Evolutionary conservation across 2,113 vertebrate species (phyloP).

Genomic region (Daubentonia madagascariensis): DNA sequence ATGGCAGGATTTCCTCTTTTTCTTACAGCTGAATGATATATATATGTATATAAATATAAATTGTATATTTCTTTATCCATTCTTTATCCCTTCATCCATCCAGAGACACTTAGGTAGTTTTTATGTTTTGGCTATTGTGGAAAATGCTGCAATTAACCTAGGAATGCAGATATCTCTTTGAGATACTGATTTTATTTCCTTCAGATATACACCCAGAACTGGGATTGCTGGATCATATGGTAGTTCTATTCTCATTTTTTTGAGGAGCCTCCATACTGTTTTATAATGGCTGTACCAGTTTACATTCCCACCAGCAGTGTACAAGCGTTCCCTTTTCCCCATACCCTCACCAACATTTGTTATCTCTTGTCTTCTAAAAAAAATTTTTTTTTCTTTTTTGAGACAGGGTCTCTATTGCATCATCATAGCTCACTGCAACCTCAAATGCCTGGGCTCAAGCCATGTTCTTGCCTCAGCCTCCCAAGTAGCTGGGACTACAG

Average conservation of each 20-base stretch:
- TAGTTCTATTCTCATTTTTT: neutral
- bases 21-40: neutral
- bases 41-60: neutral
- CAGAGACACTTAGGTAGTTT: too few relatives aligned
- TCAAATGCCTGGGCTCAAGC: too few relatives aligned
- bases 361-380: too few relatives aligned
- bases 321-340: neutral
- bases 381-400: neutral
- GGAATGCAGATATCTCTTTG: neutral
- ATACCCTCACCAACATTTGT: neutral
- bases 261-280: neutral
- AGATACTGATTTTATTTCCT: neutral
- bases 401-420: neutral
- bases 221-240: neutral
- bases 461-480: too few relatives aligned
- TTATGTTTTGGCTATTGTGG: neutral
- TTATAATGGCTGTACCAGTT: neutral
- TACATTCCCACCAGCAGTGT: neutral
- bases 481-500: too few relatives aligned
- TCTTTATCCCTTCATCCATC: neutral
- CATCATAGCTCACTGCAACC: too few relatives aligned
- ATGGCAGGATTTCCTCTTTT: neutral
- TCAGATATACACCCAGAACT: neutral
- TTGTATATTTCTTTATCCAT: neutral
- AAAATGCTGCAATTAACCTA: neutral